Conservation (phyloP, 2,888 invertebrate genomes). For the Globia sparganii region DNA sequence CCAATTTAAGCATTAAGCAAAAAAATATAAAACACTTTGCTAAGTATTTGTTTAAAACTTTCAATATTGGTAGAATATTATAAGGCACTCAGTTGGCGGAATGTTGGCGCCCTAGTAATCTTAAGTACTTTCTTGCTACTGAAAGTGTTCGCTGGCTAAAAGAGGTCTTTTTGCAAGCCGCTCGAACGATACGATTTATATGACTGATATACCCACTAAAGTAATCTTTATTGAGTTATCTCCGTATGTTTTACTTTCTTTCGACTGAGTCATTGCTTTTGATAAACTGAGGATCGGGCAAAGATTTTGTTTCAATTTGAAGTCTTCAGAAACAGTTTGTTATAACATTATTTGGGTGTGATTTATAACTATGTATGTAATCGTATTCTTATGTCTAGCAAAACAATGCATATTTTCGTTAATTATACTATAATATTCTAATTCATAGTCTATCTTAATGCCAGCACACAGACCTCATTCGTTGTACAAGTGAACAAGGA, state of each 20-base stretch:
- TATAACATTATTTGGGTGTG: background rate
- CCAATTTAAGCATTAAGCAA: constrained; percentile 68
- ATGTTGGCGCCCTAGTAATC: constrained; percentile 59
- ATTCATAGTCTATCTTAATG: constrained; percentile 25
- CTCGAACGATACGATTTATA: constrained; percentile 51
- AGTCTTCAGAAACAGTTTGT: constrained; percentile 5
- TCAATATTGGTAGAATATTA: constrained; percentile 59
- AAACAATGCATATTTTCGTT: background rate
- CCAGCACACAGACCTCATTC: constrained; percentile 60
- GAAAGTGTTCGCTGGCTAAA: constrained; percentile 50
- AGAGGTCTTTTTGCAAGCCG: constrained; percentile 37
- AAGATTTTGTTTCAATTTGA: constrained; percentile 20
- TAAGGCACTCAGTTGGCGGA: constrained; percentile 46
- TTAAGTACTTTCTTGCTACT: constrained; percentile 59
- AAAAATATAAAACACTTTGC: constrained; percentile 61
- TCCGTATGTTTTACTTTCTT: constrained; percentile 51
- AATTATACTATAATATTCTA: background rate
- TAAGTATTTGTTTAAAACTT: constrained; percentile 60
- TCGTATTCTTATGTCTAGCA: background rate
- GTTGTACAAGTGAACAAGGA: constrained; percentile 45
- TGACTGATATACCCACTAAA: constrained; percentile 44
- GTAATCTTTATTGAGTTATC: constrained; percentile 46
- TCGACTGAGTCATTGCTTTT: constrained; percentile 42
- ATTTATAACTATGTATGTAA: background rate
- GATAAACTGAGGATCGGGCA: constrained; percentile 22